A percentile compares a stretch with the other conserved stretches of the same genome.
Conservation (phyloP, 1,140 invertebrate species). For the Ips typographus region DNA sequence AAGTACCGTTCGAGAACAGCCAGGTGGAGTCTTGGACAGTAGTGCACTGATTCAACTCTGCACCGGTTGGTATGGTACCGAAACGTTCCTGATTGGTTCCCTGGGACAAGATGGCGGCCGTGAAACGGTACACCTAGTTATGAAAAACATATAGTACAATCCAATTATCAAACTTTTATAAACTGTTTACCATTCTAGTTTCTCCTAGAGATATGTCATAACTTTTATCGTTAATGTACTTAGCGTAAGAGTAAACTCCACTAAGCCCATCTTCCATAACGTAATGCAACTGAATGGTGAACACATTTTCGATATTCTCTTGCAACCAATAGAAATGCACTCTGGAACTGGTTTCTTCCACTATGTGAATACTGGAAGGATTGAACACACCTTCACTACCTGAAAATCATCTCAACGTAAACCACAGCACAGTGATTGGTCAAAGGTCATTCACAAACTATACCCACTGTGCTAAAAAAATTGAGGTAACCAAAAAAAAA, state of each 20-base stretch:
- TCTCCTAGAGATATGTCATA: slow-evolving; percentile 8
- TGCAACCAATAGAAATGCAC: slow-evolving; percentile 26
- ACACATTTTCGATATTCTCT: neutral
- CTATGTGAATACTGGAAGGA: slow-evolving; percentile 1
- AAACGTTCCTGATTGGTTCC: slow-evolving; percentile 13
- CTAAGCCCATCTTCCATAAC: slow-evolving; percentile 16
- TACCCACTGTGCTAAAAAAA: too few relatives aligned
- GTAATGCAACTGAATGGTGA: slow-evolving; percentile 20
- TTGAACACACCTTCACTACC: neutral
- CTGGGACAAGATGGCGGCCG: slow-evolving; percentile 6
- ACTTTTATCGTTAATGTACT: slow-evolving; percentile 19
- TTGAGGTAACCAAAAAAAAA: too few relatives aligned
- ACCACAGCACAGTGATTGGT: too few relatives aligned
- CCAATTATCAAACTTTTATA: neutral
- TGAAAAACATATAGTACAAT: too few relatives aligned
- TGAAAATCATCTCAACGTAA: neutral
- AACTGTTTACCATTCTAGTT: slow-evolving; percentile 11
- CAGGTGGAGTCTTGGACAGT: slow-evolving; percentile 23
- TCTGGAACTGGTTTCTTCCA: slow-evolving; percentile 1
- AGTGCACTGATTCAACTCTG: slow-evolving; percentile 11
- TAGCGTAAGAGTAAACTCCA: slow-evolving; percentile 22
- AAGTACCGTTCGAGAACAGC: slow-evolving; percentile 18
- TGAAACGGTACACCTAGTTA: slow-evolving; percentile 11
- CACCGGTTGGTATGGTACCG: slow-evolving; percentile 4
- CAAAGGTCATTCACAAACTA: too few relatives aligned